Base-by-base conservation (phyloP, 2,113 vertebrate genomes). In the Aplodontia rufa region DNA sequence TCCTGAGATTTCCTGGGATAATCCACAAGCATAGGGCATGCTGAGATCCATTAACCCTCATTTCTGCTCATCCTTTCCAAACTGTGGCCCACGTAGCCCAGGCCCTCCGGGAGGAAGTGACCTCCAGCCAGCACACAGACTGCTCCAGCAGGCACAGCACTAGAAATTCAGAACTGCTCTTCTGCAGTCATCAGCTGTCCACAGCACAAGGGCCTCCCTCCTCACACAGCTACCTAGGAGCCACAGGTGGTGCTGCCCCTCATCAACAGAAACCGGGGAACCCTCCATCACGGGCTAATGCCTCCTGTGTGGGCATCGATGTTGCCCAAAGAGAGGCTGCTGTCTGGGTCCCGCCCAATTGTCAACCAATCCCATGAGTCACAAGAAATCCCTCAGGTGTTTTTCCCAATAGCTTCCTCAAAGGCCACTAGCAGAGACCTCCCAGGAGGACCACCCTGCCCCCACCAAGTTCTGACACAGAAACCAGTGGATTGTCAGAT, bases 81-180 rank as follows among this genome's bases (percentile, higher is more conserved):
- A 8, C 26, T 4, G 24, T 22, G 51, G 13, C 28, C 35, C 32
- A 14, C 0, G 19, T 26, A 37, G 16, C 28, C 24, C 22, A 2
- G 45, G 42, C 30, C 74, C 64, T 72, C 12, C 7, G 19, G 47
- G 49, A 87, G 19, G 51, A 62, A 28, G 26, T n/a, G 22, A 20
- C 45, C 60, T 74, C 55, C 64, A 30, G 26, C 42, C 32, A 22
- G 55, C 55, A 30, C 45, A 49, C 14, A 26, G 32, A 11, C 40
- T 45, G 42, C 32, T 42, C 17, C 11, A 16, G 45, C 60, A 72
- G 35, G 19, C 58, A 16, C 8, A n/a, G 17, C 37, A 17, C 45
- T 17, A 0, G 10, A 28, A 47, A 35, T 64, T 42, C 81, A 60
- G 19, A 58, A 11, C 37, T 6, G 1, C 53, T 55, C 75, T 40